Evolutionary conservation across 2,797 vertebrate genomes (phyloP).

Genomic region (Sebastes reedi): DNA sequence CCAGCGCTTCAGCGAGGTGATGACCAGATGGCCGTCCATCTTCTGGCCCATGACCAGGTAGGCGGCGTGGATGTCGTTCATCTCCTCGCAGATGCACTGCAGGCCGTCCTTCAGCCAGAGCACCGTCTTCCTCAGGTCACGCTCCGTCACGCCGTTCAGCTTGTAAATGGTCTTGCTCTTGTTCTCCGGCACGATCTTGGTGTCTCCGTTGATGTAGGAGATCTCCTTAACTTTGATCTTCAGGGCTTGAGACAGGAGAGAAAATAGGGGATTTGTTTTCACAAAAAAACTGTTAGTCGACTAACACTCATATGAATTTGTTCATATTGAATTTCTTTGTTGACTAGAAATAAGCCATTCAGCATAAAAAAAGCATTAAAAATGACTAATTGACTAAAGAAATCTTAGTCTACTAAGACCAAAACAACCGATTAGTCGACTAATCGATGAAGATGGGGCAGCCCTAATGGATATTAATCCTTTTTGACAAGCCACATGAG

Average conservation of each 20-base stretch:
- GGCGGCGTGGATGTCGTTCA: constrained; percentile 95
- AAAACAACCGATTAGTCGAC: too few relatives aligned
- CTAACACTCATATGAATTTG: too few relatives aligned
- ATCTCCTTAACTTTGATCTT: constrained; percentile 99
- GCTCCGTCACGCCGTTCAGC: constrained; percentile 92
- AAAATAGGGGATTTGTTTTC: constrained; percentile 14
- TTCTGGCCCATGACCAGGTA: constrained; percentile 99
- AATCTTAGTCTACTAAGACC: too few relatives aligned
- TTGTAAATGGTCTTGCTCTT: constrained; percentile 99
- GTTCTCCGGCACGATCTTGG: constrained; percentile 95
- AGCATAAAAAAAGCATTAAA: too few relatives aligned
- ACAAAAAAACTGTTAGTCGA: not conserved
- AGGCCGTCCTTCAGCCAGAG: constrained; percentile 96
- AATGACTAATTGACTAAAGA: too few relatives aligned
- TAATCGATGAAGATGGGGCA: too few relatives aligned
- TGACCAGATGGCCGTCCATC: constrained; percentile 93
- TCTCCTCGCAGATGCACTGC: constrained; percentile 96
- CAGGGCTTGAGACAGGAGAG: constrained; percentile 81
- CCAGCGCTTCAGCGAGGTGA: constrained; percentile 98
- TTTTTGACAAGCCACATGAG: not conserved
- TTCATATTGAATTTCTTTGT: too few relatives aligned
- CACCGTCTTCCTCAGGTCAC: constrained; percentile 91
- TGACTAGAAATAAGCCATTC: too few relatives aligned
- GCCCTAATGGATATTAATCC: too few relatives aligned
- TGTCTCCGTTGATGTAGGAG: constrained; percentile 96